A percentile compares a stretch with the other conserved stretches of the same genome.
These are phyloP conservation scores for Mus spicilegus DNA, from an alignment of 2,113 vertebrate genomes.

Conservation along the genomic window DNA sequence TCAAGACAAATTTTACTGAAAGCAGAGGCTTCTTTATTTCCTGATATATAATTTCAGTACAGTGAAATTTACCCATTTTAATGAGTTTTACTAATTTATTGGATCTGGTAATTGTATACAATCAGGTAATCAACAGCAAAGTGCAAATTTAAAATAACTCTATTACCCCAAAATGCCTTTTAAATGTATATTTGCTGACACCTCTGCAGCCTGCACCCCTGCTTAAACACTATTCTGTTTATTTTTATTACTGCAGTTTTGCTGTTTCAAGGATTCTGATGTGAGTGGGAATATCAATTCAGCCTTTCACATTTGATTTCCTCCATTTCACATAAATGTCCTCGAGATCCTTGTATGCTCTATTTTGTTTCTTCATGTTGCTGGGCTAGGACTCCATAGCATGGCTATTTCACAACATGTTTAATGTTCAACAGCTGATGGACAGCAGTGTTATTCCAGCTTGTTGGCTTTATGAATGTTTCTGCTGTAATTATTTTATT, in stretches of 20 bases:
- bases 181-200: not conserved
- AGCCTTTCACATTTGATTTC: not conserved
- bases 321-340: constrained; percentile 1
- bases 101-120: not conserved
- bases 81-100: not conserved
- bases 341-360: not conserved
- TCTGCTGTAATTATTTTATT: not conserved
- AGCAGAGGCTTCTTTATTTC: not conserved
- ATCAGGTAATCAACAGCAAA: not conserved
- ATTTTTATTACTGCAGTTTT: not conserved
- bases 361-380: not conserved
- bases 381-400: not conserved
- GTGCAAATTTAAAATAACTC: not conserved
- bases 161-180: not conserved
- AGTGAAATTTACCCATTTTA: not conserved
- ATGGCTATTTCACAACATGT: not conserved
- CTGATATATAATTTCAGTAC: not conserved
- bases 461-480: not conserved
- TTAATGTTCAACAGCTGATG: not conserved
- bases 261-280: constrained; percentile 21
- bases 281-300: not conserved
- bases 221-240: not conserved
- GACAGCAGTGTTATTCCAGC: not conserved
- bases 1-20: not conserved
- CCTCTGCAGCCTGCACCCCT: not conserved